Evolutionary conservation across 2,888 invertebrate species (phyloP).

Genomic region (Lasioglossum vierecki): DNA sequence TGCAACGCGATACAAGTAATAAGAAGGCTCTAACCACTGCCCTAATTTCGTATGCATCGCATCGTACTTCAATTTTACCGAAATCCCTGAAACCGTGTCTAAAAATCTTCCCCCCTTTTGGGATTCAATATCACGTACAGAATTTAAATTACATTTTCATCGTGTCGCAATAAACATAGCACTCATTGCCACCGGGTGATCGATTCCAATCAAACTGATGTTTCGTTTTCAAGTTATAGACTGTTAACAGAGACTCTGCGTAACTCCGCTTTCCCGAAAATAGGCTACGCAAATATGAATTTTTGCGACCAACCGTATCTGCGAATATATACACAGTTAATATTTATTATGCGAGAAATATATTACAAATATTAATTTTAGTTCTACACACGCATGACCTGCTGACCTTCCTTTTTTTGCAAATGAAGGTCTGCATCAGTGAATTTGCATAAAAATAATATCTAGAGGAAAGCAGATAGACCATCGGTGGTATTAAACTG

Average conservation of each 20-base stretch:
- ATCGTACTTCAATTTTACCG: constrained; percentile 1
- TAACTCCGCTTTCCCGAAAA: background rate
- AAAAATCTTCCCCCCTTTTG: background rate
- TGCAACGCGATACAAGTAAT: background rate
- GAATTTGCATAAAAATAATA: too few species aligned
- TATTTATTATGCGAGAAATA: background rate
- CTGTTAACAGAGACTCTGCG: background rate
- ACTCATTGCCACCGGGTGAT: background rate
- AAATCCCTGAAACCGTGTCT: background rate
- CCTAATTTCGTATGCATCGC: background rate
- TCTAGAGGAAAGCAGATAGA: too few species aligned
- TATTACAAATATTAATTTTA: too few species aligned
- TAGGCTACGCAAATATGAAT: background rate
- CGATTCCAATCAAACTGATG: background rate
- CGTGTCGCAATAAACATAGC: background rate
- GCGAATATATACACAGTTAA: background rate
- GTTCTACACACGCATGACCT: too few species aligned
- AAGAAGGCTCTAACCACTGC: background rate
- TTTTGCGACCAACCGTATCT: background rate
- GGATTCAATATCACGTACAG: background rate
- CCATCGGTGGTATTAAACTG: background rate
- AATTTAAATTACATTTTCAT: constrained; percentile 4
- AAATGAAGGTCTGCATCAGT: too few species aligned
- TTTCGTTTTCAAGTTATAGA: background rate
- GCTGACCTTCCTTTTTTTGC: too few species aligned